phyloP scores from a whole-genome alignment of 1,140 invertebrate species.

The Solen grandis region DNA sequence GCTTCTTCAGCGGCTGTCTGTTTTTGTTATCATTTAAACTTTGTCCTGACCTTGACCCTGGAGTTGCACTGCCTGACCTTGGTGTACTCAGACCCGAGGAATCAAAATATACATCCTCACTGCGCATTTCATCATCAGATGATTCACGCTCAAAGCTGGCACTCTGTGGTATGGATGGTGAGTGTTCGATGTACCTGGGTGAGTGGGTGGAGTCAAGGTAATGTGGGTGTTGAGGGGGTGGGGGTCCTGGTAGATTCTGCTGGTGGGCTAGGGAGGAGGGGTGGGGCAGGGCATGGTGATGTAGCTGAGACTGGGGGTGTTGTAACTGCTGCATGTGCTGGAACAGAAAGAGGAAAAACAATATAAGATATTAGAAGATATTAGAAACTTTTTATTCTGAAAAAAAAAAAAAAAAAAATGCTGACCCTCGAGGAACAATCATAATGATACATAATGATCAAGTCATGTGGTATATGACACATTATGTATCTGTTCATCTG shows the following conservation, averaged over 20 bases:
- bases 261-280: conserved; percentile 53
- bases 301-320: conserved; percentile 44
- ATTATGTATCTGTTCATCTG: no score
- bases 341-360: neutral
- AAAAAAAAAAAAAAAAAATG: no score
- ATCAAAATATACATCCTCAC: conserved; percentile 75
- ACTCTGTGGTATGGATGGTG: conserved; percentile 62
- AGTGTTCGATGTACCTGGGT: conserved; percentile 39
- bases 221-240: conserved; percentile 87
- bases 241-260: conserved; percentile 18
- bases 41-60: conserved; percentile 74
- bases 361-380: neutral
- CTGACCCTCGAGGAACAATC: no score
- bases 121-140: conserved; percentile 76
- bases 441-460: no score
- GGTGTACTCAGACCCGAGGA: conserved; percentile 77
- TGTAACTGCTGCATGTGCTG: conserved; percentile 55
- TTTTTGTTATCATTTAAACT: conserved; percentile 64
- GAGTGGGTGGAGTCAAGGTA: conserved; percentile 79
- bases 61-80: conserved; percentile 82
- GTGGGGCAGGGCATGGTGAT: conserved; percentile 27
- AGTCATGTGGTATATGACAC: no score
- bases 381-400: neutral
- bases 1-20: conserved; percentile 74
- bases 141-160: conserved; percentile 72